Percentiles rank a stretch among this genome's conserved stretches.
Conservation (phyloP, 2,888 invertebrate genomes). For the Patella ulyssiponensis region DNA sequence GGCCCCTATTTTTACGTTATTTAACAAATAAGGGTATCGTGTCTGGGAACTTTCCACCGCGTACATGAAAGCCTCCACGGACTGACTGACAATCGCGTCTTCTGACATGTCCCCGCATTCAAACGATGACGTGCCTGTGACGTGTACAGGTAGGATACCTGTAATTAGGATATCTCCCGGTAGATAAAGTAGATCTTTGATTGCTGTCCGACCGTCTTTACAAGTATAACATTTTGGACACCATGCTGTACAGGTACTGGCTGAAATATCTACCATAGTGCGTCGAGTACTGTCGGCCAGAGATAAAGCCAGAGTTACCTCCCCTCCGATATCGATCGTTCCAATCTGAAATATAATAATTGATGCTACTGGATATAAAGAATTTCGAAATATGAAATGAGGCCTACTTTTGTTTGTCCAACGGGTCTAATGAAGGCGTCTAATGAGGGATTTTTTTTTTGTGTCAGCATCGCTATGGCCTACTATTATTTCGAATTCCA, state of each 20-base stretch:
- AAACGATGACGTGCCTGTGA: slow-evolving; percentile 32
- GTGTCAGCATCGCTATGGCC: no score
- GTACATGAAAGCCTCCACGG: slow-evolving; percentile 53
- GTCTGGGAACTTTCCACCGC: slow-evolving; percentile 46
- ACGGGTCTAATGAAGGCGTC: no score
- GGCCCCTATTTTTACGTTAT: slow-evolving; percentile 46
- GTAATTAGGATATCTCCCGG: slow-evolving; percentile 55
- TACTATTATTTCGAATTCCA: no score
- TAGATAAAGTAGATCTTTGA: slow-evolving; percentile 28
- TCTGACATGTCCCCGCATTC: slow-evolving; percentile 43
- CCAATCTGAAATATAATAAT: slow-evolving; percentile 27
- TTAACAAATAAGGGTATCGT: slow-evolving; percentile 46
- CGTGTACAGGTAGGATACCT: slow-evolving; percentile 52
- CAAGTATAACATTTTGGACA: slow-evolving; percentile 22
- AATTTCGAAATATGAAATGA: no score
- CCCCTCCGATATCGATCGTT: slow-evolving; percentile 13
- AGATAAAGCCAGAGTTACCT: slow-evolving; percentile 16
- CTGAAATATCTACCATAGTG: not conserved
- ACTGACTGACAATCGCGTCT: slow-evolving; percentile 35
- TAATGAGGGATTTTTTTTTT: no score
- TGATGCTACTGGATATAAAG: no score
- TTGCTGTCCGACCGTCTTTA: not conserved
- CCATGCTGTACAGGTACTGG: slow-evolving; percentile 16
- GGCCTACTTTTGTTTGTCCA: no score
- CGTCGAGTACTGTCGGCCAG: slow-evolving; percentile 2